These are phyloP conservation scores for Tenualosa ilisha DNA, from an alignment of 2,797 vertebrate species.

Conservation along the genomic window DNA sequence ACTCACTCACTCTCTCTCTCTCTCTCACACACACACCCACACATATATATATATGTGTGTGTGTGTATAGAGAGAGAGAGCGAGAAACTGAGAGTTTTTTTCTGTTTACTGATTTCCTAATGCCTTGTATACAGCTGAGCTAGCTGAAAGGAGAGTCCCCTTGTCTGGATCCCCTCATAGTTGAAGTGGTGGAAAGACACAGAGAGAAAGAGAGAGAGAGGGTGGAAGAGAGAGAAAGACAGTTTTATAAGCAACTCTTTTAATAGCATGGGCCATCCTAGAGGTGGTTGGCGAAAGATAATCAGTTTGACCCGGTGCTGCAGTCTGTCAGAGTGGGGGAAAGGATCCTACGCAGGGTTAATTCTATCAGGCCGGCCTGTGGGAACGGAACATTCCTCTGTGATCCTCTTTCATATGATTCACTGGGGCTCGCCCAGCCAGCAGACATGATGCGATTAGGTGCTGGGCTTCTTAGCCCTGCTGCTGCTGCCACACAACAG, in stretches of 20 bases:
- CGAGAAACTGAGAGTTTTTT: background rate
- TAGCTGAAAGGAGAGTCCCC: background rate
- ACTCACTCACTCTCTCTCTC: too few species aligned
- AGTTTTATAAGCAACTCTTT: slow-evolving; percentile 49
- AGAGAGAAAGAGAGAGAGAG: background rate
- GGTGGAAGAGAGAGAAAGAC: background rate
- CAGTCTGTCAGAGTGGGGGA: slow-evolving; percentile 71
- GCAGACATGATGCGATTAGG: slow-evolving; percentile 79
- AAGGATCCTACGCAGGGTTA: slow-evolving; percentile 80
- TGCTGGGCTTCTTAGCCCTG: slow-evolving; percentile 68
- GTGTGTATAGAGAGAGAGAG: slow-evolving; percentile 8
- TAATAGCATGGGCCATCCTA: slow-evolving; percentile 47
- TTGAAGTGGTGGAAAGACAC: background rate
- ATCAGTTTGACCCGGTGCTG: slow-evolving; percentile 78
- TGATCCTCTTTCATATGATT: slow-evolving; percentile 87
- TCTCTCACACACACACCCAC: background rate
- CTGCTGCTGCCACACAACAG: slow-evolving; percentile 44
- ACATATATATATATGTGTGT: too few species aligned
- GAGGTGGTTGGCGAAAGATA: slow-evolving; percentile 63
- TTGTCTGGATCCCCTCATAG: background rate
- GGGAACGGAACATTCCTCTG: slow-evolving; percentile 86
- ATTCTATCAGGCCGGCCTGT: slow-evolving; percentile 79
- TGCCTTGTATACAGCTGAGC: background rate
- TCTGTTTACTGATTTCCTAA: background rate
- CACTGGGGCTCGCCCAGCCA: slow-evolving; percentile 76